phyloP scores from a whole-genome alignment of 92 coral and sea anemone genomes.

The Pocillopora grandis region DNA sequence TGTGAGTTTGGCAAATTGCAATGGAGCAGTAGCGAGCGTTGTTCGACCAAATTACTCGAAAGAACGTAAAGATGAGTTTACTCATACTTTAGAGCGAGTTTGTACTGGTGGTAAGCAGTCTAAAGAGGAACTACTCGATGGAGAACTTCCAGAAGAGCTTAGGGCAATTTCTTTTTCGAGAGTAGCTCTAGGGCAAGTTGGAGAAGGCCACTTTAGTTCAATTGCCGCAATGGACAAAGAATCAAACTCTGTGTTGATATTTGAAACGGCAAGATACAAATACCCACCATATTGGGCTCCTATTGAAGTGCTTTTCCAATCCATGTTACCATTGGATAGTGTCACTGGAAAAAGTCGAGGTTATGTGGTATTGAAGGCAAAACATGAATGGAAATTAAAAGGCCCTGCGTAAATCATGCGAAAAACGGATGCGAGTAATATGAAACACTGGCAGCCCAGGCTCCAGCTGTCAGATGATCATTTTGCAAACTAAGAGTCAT shows the following conservation, averaged over 20 bases:
- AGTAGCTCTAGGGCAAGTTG: slow-evolving; percentile 67
- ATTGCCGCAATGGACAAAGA: slow-evolving; percentile 84
- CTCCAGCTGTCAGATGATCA: too few species aligned
- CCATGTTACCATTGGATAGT: slow-evolving; percentile 78
- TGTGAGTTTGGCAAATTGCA: slow-evolving; percentile 79
- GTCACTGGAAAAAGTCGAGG: slow-evolving; percentile 83
- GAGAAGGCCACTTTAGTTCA: slow-evolving; percentile 94
- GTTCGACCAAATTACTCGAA: slow-evolving; percentile 53
- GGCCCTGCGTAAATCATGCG: too few species aligned
- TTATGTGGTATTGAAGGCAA: slow-evolving; percentile 43
- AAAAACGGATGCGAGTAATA: too few species aligned
- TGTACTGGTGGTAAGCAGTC: slow-evolving; percentile 51
- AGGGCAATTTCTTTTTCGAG: slow-evolving; percentile 73
- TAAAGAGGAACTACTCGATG: slow-evolving; percentile 22
- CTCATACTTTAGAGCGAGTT: slow-evolving; percentile 50
- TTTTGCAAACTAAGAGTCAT: too few species aligned
- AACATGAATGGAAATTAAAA: too few species aligned
- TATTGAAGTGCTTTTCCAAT: slow-evolving; percentile 61
- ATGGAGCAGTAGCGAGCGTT: slow-evolving; percentile 76
- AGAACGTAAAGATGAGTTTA: slow-evolving; percentile 38
- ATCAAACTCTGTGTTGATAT: slow-evolving; percentile 72
- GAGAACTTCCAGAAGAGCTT: slow-evolving; percentile 56
- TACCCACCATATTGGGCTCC: slow-evolving; percentile 97
- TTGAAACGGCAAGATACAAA: slow-evolving; percentile 91
- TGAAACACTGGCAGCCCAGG: too few species aligned